These are phyloP conservation scores for Peromyscus aztecus DNA, from an alignment of 2,797 vertebrate genomes.

Conservation along the genomic window DNA sequence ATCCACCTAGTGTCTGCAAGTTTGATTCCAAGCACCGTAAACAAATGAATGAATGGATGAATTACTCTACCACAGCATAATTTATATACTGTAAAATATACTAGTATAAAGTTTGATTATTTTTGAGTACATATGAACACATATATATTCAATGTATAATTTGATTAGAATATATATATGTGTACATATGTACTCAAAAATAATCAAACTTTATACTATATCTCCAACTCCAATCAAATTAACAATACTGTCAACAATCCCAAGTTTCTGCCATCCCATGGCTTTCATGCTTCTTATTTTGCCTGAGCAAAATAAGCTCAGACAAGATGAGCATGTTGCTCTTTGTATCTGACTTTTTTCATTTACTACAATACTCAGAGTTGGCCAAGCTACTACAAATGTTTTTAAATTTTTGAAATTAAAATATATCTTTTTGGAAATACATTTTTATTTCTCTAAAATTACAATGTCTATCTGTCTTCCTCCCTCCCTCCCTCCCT, in stretches of 20 bases:
- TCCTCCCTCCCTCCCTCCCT: too few species aligned
- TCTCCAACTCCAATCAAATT: not conserved
- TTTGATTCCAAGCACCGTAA: too few species aligned
- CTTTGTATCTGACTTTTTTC: not conserved
- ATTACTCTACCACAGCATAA: not conserved
- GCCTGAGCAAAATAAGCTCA: not conserved
- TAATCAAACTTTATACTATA: too few species aligned
- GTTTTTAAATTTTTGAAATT: not conserved
- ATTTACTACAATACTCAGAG: not conserved
- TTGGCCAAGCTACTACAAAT: not conserved
- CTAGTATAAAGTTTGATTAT: not conserved
- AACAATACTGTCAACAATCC: not conserved
- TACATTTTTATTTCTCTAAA: not conserved
- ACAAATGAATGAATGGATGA: not conserved
- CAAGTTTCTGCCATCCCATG: not conserved
- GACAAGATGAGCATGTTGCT: not conserved
- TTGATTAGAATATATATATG: not conserved
- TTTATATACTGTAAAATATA: conserved; percentile 24
- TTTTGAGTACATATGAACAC: not conserved
- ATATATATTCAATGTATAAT: not conserved
- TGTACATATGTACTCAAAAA: not conserved
- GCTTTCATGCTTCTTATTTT: not conserved
- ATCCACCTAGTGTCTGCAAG: not conserved
- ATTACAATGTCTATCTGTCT: not conserved
- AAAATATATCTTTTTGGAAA: not conserved